Percentiles rank a stretch among this genome's conserved stretches.
phyloP scores from a whole-genome alignment of 30 jellyfish, hydroid and myxozoan genomes.

The Aurelia aurita region DNA sequence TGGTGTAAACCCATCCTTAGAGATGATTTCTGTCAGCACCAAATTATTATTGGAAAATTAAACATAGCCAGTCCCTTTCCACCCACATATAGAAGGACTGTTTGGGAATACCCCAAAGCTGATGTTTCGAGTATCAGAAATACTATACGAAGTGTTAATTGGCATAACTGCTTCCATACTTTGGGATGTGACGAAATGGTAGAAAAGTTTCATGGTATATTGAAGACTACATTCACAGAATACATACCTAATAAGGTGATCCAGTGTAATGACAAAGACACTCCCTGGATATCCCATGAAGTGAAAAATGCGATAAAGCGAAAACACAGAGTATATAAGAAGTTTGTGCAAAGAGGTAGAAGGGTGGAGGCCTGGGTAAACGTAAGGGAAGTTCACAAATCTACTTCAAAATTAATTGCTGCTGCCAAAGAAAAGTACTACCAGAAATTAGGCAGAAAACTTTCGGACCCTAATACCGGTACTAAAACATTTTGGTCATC shows the following conservation, averaged over 20 bases:
- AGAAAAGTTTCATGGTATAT: slow-evolving; percentile 24
- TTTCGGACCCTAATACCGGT: too few species aligned
- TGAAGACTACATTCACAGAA: slow-evolving; percentile 21
- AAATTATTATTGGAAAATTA: too few species aligned
- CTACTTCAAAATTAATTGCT: slow-evolving; percentile 13
- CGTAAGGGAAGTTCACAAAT: slow-evolving; percentile 24
- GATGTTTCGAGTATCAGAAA: slow-evolving; percentile 29
- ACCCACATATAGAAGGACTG: too few species aligned
- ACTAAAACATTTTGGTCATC: slow-evolving; percentile 40
- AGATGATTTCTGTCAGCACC: too few species aligned
- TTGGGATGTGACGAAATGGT: slow-evolving; percentile 41
- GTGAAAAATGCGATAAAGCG: slow-evolving; percentile 41
- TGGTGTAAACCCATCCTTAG: too few species aligned
- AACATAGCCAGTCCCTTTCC: too few species aligned
- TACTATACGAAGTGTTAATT: slow-evolving; percentile 13
- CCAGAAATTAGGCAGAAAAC: too few species aligned
- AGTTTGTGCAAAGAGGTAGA: slow-evolving; percentile 52
- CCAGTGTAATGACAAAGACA: slow-evolving; percentile 30
- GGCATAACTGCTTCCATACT: slow-evolving; percentile 38
- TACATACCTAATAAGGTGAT: slow-evolving; percentile 35
- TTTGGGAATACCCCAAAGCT: slow-evolving; percentile 28
- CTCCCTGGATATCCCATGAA: too few species aligned
- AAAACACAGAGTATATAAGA: slow-evolving; percentile 26
- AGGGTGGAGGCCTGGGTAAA: slow-evolving; percentile 43
- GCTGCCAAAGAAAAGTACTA: slow-evolving; percentile 35